Evolutionary conservation across 1,140 invertebrate genomes (phyloP).

Genomic region (Argopecten irradians): DNA sequence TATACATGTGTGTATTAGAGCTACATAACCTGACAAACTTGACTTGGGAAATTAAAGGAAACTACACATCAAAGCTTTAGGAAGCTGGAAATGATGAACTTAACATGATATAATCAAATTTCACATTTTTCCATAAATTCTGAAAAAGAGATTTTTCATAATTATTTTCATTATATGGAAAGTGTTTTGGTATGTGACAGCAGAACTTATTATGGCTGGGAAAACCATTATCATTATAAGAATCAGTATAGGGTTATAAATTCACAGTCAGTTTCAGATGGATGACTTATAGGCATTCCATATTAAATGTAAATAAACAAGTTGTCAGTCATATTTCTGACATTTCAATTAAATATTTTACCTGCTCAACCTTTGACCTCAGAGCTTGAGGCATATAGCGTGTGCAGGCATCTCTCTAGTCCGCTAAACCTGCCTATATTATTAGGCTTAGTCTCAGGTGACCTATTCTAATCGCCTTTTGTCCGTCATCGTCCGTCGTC

Average conservation of each 20-base stretch:
- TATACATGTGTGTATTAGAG: neutral
- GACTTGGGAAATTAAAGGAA: neutral
- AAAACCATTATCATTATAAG: neutral
- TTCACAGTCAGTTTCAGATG: neutral
- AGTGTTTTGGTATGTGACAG: neutral
- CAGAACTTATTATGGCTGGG: neutral
- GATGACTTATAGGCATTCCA: neutral
- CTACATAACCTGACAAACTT: neutral
- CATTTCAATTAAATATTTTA: neutral
- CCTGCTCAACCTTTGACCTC: neutral
- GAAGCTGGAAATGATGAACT: neutral
- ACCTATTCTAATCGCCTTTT: no score
- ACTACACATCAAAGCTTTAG: neutral
- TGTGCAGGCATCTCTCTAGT: neutral
- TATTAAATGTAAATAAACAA: neutral
- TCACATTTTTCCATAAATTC: neutral
- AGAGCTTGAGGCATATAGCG: neutral
- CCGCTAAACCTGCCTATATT: no score
- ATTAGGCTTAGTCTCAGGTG: no score
- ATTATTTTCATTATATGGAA: neutral
- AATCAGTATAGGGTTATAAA: neutral
- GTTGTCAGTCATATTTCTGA: neutral
- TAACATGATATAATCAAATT: neutral
- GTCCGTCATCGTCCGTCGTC: no score
- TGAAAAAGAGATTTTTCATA: neutral